A percentile compares a stretch with the other conserved stretches of the same genome.
phyloP scores from a whole-genome alignment of 2,113 vertebrate genomes.

The Siphamia tubifer region DNA sequence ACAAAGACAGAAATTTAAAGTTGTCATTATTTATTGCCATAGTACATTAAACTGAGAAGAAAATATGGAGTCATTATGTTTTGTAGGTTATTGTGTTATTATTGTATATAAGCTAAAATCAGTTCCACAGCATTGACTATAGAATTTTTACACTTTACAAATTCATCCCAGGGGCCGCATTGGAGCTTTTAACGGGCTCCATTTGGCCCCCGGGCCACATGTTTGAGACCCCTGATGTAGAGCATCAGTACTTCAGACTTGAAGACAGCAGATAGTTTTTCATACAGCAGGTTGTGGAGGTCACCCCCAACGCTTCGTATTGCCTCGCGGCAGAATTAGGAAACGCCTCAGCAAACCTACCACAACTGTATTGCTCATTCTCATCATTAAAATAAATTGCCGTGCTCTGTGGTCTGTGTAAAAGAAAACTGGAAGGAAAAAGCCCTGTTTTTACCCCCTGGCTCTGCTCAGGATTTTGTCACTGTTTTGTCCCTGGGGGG shows the following conservation, averaged over 20 bases:
- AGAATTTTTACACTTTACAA: too few species aligned
- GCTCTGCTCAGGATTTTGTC: slow-evolving; percentile 44
- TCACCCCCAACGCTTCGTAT: slow-evolving; percentile 23
- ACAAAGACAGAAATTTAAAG: too few species aligned
- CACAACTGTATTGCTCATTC: slow-evolving; percentile 42
- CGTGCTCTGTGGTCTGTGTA: slow-evolving; percentile 29
- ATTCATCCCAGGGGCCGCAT: too few species aligned
- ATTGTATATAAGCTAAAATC: too few species aligned
- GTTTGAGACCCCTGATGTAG: too few species aligned
- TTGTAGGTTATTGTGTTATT: too few species aligned
- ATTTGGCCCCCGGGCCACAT: too few species aligned
- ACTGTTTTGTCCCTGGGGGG: slow-evolving; percentile 24
- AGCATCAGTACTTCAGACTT: not conserved
- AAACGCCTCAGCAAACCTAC: slow-evolving; percentile 33
- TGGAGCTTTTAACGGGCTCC: too few species aligned
- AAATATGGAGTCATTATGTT: too few species aligned
- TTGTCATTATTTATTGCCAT: too few species aligned
- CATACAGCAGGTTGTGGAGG: slow-evolving; percentile 43
- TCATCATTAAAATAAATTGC: slow-evolving; percentile 59
- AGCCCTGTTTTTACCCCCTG: slow-evolving; percentile 2
- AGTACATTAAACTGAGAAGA: too few species aligned
- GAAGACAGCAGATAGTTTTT: slow-evolving; percentile 33
- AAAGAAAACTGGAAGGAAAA: slow-evolving; percentile 19
- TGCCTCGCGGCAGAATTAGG: slow-evolving; percentile 45
- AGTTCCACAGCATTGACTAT: too few species aligned